Evolutionary conservation across 2,797 vertebrate genomes (phyloP), one percentile per base, ranked within the genome.

Genomic region (Ispidina lecontei): DNA sequence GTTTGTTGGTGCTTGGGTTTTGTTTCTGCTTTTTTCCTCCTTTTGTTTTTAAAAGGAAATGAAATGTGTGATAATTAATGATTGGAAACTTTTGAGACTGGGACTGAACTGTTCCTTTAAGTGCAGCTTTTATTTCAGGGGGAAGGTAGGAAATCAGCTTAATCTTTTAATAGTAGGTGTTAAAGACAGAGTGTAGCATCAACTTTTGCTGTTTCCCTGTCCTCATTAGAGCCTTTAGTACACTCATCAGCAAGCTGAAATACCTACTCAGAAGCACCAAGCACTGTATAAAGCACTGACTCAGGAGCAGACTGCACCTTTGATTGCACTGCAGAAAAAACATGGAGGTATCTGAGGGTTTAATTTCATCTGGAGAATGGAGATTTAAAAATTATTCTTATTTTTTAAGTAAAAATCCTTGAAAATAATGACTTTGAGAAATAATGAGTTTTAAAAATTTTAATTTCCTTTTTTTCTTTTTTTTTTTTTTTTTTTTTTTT

Each of bases 361-460:
- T 89, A 64, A 75, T 67, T 80, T 56, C 60, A 62, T 56, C 20
- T 1, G 0, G 9, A 5, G 5, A 82, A 10, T 39, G 20, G 55
- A 67, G 26, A 41, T 15, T 31, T 37, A 13, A 12, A 37, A 37
- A 37, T 19, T 23, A 23, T 23, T 23, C 6, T 26, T 46, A 46
- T 49, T 25, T 26, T 49, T 49, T 10, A 18, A 20, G 19, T 63
- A 56, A 94, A 85, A 83, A 54, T 60, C 46, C 56, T 60, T 60
- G 54, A 41, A 74, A 62, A 8, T 39, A 59, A 54, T 55, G 41
- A 74, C 35, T 37, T 37, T 37, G 35, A 37, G 35, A 37, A 95
- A 65, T 62, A 84, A 20, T 39, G 55, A 79, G 43, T 8, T 95
- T 94, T 88, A 92, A 72, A 72, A 91, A 92, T 70, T 51, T 54